phyloP scores from a whole-genome alignment of 2,888 invertebrate genomes.

The Fragum fragum region DNA sequence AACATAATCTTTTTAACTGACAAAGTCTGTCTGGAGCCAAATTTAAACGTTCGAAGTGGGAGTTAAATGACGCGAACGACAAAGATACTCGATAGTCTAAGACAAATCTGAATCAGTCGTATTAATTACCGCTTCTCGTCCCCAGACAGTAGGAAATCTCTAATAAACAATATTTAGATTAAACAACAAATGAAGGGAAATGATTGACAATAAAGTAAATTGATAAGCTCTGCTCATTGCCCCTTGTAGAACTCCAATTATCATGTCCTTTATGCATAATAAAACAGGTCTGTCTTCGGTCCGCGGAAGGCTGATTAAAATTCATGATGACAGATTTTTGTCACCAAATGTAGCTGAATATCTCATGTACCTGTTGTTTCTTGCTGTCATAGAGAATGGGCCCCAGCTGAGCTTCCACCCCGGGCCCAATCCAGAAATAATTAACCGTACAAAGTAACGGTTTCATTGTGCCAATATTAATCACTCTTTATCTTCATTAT shows the following conservation, averaged over 20 bases:
- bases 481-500: constrained; percentile 57
- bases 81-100: not conserved
- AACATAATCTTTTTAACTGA: too few relatives aligned
- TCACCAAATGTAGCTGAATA: constrained; percentile 29
- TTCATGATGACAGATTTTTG: constrained; percentile 60
- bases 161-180: constrained; percentile 28
- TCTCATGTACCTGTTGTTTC: constrained; percentile 57
- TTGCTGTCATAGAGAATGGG: constrained; percentile 45
- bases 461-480: constrained; percentile 60
- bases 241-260: constrained; percentile 10
- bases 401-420: constrained; percentile 57
- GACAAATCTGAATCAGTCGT: not conserved
- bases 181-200: constrained; percentile 31
- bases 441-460: constrained; percentile 66
- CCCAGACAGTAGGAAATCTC: constrained; percentile 19
- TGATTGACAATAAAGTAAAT: constrained; percentile 29
- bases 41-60: too few relatives aligned
- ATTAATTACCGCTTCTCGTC: constrained; percentile 6
- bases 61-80: too few relatives aligned
- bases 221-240: constrained; percentile 18
- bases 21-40: too few relatives aligned
- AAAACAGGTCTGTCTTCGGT: constrained; percentile 27
- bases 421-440: constrained; percentile 57
- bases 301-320: constrained; percentile 34
- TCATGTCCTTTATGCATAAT: constrained; percentile 28